Percentiles rank a stretch among this genome's conserved stretches.
These are phyloP conservation scores for Phylloscopus trochilus DNA, from an alignment of 2,113 vertebrate species.

Conservation along the genomic window DNA sequence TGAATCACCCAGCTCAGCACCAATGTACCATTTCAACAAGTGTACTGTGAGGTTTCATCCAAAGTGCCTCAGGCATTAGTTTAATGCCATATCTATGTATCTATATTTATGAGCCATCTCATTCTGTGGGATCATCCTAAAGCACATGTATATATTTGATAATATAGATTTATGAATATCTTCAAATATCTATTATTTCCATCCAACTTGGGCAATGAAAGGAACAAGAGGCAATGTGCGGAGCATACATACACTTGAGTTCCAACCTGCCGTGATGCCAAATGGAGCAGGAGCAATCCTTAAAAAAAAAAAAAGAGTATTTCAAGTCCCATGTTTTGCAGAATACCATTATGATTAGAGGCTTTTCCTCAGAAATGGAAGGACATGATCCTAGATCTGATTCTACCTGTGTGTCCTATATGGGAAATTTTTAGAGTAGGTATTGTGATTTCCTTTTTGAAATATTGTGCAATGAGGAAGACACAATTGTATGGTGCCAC, in stretches of 20 bases:
- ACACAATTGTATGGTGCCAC: not conserved
- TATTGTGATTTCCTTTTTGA: not conserved
- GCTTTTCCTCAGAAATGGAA: not conserved
- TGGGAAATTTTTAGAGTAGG: not conserved
- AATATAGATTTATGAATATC: not conserved
- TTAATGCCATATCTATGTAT: not conserved
- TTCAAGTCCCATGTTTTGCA: not conserved
- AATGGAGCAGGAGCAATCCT: not conserved
- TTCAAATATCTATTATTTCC: not conserved
- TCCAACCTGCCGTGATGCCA: not conserved
- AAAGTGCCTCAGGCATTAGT: not conserved
- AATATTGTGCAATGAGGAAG: not conserved
- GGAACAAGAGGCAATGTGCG: not conserved
- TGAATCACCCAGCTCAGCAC: not conserved
- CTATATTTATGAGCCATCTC: not conserved
- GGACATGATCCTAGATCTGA: not conserved
- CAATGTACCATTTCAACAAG: not conserved
- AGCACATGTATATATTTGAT: not conserved
- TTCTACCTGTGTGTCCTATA: not conserved
- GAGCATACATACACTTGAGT: not conserved
- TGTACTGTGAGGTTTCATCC: not conserved
- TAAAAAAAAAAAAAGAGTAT: not conserved
- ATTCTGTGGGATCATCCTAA: not conserved
- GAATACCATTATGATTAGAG: not conserved
- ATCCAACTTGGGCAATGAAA: not conserved